Conservation (phyloP, 37 sponge, comb jelly and placozoan genomes). For the Ianthella basta region DNA sequence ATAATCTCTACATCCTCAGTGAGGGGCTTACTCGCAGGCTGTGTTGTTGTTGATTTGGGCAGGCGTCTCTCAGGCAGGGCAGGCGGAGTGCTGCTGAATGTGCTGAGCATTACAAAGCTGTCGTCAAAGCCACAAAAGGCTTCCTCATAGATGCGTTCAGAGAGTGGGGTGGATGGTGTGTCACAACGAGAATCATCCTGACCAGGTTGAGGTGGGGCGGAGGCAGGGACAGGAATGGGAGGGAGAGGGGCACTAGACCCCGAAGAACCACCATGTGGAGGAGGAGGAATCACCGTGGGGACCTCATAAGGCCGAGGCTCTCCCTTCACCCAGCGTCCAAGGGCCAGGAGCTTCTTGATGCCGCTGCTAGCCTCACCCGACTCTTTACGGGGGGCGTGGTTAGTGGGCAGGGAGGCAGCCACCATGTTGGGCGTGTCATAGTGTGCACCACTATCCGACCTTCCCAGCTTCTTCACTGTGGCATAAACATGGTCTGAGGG, state of each 20-base stretch:
- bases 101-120: not conserved
- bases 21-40: not conserved
- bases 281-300: not conserved
- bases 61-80: constrained; percentile 21
- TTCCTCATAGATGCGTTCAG: constrained; percentile 23
- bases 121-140: constrained; percentile 15
- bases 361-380: not conserved
- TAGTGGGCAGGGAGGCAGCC: too few relatives aligned
- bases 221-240: not conserved
- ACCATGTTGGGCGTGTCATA: too few relatives aligned
- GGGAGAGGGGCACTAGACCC: not conserved
- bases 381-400: too few relatives aligned
- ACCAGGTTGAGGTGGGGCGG: not conserved
- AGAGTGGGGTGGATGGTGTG: not conserved
- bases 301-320: constrained; percentile 22
- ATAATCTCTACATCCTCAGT: constrained; percentile 22
- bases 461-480: constrained; percentile 2
- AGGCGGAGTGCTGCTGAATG: not conserved
- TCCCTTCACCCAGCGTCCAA: not conserved
- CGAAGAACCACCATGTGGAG: not conserved
- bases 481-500: constrained; percentile 22
- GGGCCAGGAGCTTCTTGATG: not conserved
- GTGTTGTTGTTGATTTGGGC: not conserved
- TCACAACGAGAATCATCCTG: too few relatives aligned
- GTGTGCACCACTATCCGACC: too few relatives aligned